Evolutionary conservation across 2,888 invertebrate species (phyloP), one percentile per base, ranked within the genome.

Genomic region (Pyrocoelia pectoralis): DNA sequence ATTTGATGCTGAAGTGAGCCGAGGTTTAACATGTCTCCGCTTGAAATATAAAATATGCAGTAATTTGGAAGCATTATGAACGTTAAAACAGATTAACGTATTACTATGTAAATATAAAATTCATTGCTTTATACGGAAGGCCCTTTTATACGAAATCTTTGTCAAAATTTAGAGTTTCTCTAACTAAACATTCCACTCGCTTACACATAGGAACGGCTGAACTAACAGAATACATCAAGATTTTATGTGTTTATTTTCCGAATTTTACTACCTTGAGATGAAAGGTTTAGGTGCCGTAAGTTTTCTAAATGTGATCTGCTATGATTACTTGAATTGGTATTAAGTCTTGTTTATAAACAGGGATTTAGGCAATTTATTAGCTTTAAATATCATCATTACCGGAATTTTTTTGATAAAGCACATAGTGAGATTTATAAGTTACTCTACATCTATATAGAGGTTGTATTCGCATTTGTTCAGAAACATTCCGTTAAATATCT

Each of bases 161-260:
- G 48, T 53, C 43, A 50, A 54, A 55, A 61, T 53, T 58, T 53
- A 60, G 50, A 54, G 43, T 58, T 57, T 56, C 50, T 66, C 64
- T 65, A 65, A 67, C 64, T 63, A 64, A 68, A 65, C 62, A 65
- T 43, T 61, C 57, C 56, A 52, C 49, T 59, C 67, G 8, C 28
- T 67, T 65, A 65, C 29, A 52, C 67, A 68, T 70, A 69, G 64
- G 67, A 68, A 71, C 72, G 70, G 69, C 71, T 73, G 73, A 72
- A 73, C 72, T 69, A 73, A 73, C 73, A 65, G 72, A 70, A 73
- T 73, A 73, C 68, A 73, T 73, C 72, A 72, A 71, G 71, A 69
- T 71, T 72, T 71, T 61, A 51, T 52, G 49, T 59, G 60, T 63
- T 58, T 64, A 59, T 63, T 63, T 58, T 59, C 58, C 49, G 62